Conservation (phyloP, 2,888 invertebrate species). For the Melinaea marsaeus region DNA sequence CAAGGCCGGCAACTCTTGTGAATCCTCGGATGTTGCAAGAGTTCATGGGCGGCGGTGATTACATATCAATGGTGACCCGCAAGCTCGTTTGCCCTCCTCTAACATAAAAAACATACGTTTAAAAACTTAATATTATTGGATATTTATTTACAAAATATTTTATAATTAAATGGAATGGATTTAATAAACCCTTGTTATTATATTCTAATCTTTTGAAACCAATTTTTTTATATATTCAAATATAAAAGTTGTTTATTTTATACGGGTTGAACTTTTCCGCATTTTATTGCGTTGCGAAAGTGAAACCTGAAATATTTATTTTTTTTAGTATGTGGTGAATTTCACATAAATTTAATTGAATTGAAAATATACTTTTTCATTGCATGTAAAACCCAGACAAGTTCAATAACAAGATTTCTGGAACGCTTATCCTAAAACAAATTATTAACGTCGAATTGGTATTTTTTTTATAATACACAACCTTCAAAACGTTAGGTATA, state of each 20-base stretch:
- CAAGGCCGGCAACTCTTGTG: too few species aligned
- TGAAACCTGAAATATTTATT: conserved; percentile 8
- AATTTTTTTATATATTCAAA: conserved; percentile 1
- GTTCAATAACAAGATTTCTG: background rate
- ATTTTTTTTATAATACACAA: too few species aligned
- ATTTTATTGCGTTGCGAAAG: conserved; percentile 5
- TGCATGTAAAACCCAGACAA: background rate
- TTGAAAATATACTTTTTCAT: background rate
- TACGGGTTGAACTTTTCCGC: background rate
- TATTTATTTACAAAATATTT: too few species aligned
- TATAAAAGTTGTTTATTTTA: background rate
- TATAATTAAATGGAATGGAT: too few species aligned
- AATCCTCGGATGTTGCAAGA: too few species aligned
- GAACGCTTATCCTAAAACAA: background rate
- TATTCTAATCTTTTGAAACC: background rate
- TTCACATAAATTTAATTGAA: background rate
- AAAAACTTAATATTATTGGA: too few species aligned
- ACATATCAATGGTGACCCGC: too few species aligned
- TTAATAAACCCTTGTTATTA: too few species aligned
- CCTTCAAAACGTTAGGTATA: too few species aligned
- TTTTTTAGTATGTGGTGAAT: background rate
- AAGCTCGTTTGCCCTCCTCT: too few species aligned
- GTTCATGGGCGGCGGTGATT: too few species aligned
- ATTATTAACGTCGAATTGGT: background rate
- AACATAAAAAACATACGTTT: too few species aligned